phyloP scores from a whole-genome alignment of 2,797 vertebrate species.

The Nannoperca obscura region DNA sequence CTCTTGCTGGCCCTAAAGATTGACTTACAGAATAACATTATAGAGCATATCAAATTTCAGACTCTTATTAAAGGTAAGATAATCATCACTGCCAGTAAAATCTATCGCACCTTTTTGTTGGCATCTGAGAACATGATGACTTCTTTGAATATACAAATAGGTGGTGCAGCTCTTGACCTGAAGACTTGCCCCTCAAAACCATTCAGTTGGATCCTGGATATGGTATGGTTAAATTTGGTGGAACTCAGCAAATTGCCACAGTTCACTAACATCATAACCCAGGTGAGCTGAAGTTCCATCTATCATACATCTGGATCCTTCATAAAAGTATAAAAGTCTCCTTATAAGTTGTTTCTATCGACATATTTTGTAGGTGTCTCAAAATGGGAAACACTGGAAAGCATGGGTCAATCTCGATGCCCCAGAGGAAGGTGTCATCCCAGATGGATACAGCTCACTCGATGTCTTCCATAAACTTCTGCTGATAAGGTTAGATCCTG shows the following conservation, averaged over 20 bases:
- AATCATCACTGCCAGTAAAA: background rate
- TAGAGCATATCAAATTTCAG: conserved; percentile 86
- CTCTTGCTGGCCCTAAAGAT: conserved; percentile 89
- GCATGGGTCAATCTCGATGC: conserved; percentile 86
- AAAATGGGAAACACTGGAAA: conserved; percentile 88
- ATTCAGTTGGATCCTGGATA: conserved; percentile 88
- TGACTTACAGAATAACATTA: conserved; percentile 84
- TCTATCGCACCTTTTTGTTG: background rate
- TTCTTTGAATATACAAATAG: conserved; percentile 63
- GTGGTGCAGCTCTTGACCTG: conserved; percentile 89
- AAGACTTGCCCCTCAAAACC: conserved; percentile 88
- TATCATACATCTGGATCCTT: background rate
- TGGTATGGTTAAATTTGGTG: conserved; percentile 89
- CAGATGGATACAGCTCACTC: conserved; percentile 86
- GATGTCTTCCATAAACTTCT: conserved; percentile 88
- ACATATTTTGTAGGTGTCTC: conserved; percentile 78
- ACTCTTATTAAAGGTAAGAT: conserved; percentile 87
- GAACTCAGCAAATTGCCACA: conserved; percentile 87
- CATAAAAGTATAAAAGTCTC: background rate
- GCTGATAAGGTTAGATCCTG: conserved; percentile 84
- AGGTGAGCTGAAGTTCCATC: conserved; percentile 72
- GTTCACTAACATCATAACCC: conserved; percentile 85
- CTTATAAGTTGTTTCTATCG: conserved; percentile 2
- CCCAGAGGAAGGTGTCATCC: conserved; percentile 87
- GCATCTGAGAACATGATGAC: background rate